Evolutionary conservation across 2,797 vertebrate genomes (phyloP).

Genomic region (Esox lucius): DNA sequence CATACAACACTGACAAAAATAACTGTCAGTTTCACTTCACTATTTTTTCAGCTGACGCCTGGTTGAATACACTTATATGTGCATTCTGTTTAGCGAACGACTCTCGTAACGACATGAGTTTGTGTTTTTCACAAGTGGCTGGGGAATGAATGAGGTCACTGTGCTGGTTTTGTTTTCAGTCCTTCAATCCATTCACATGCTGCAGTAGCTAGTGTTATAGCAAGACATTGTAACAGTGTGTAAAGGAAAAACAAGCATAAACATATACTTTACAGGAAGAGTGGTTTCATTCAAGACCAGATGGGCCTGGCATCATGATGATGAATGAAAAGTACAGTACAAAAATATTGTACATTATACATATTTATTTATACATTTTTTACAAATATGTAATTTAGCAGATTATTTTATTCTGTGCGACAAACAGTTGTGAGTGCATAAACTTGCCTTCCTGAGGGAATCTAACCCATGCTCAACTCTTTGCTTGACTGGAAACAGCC

Average conservation of each 20-base stretch:
- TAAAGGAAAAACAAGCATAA: neutral
- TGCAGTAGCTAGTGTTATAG: neutral
- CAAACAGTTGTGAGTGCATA: neutral
- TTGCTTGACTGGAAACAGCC: neutral
- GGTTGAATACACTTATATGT: conserved; percentile 25
- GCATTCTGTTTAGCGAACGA: conserved; percentile 33
- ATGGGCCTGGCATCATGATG: too few species aligned
- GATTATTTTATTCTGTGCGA: neutral
- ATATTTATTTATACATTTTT: too few species aligned
- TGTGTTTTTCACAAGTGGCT: conserved; percentile 23
- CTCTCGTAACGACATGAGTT: conserved; percentile 32
- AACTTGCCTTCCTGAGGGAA: neutral
- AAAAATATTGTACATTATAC: too few species aligned
- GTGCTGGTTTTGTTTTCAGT: conserved; percentile 27
- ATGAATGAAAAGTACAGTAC: too few species aligned
- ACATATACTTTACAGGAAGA: too few species aligned
- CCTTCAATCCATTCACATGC: neutral
- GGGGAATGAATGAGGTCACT: conserved; percentile 38
- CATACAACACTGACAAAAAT: neutral
- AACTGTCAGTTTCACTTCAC: conserved; percentile 3
- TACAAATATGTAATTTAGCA: too few species aligned
- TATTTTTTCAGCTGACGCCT: conserved; percentile 12
- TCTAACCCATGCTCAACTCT: neutral
- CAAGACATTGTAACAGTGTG: neutral
- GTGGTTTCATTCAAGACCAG: too few species aligned